phyloP scores from a whole-genome alignment of 2,888 invertebrate species.

The Amphiduros pacificus region DNA sequence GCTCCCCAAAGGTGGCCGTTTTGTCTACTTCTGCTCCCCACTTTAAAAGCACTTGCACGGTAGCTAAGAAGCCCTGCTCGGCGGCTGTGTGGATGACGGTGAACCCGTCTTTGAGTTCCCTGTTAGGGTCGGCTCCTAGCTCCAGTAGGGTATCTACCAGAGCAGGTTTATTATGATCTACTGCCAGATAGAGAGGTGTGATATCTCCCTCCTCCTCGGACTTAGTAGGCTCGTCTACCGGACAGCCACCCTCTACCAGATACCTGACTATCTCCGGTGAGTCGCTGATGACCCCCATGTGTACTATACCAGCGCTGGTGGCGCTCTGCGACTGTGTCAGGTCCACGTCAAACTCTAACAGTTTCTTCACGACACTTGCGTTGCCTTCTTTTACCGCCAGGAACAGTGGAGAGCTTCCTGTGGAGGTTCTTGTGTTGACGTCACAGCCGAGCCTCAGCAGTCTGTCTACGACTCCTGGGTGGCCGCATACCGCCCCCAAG shows the following conservation, averaged over 20 bases:
- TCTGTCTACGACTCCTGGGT: conserved; percentile 19
- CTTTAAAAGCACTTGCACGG: conserved; percentile 18
- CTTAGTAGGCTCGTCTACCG: conserved; percentile 19
- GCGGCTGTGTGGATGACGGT: conserved; percentile 31
- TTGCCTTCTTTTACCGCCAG: conserved; percentile 31
- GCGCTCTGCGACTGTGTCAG: conserved; percentile 16
- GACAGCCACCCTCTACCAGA: conserved; percentile 18
- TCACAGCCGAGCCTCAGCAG: conserved; percentile 25
- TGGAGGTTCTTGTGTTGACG: conserved; percentile 26
- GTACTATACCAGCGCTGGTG: conserved; percentile 21
- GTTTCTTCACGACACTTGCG: conserved; percentile 23
- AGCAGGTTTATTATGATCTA: conserved; percentile 23
- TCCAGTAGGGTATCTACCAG: conserved; percentile 24
- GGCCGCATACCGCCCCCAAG: conserved; percentile 30
- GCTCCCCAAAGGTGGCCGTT: conserved; percentile 25
- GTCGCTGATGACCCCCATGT: conserved; percentile 28
- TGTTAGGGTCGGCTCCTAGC: conserved; percentile 25
- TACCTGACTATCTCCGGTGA: conserved; percentile 19
- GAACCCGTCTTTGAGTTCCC: conserved; percentile 28
- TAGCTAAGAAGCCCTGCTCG: conserved; percentile 26
- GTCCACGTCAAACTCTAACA: conserved; percentile 25
- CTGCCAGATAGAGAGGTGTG: conserved; percentile 31
- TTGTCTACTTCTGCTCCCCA: conserved; percentile 20
- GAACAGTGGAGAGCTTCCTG: conserved; percentile 27
- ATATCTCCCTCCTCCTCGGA: conserved; percentile 28